Evolutionary conservation across 2,888 invertebrate species (phyloP).

Genomic region (Epirrhoe tristata): DNA sequence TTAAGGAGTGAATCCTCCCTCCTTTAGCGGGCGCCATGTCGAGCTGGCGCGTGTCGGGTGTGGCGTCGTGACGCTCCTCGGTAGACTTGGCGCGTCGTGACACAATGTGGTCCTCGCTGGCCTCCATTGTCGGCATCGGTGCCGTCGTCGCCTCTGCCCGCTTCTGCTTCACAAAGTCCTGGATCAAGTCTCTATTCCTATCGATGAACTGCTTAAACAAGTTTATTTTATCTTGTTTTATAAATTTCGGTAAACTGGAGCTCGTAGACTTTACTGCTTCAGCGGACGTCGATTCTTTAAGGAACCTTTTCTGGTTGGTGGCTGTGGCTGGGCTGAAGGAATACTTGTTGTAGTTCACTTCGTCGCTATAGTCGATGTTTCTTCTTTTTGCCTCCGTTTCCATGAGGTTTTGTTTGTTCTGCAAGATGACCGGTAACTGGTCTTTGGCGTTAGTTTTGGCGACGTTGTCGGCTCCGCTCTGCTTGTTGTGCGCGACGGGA

Average conservation of each 20-base stretch:
- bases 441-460: conserved; percentile 6
- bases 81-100: not conserved
- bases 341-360: conserved; percentile 10
- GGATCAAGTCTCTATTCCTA: conserved; percentile 47
- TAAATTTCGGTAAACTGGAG: not conserved
- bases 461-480: conserved; percentile 9
- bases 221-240: conserved; percentile 32
- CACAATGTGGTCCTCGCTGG: not conserved
- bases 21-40: conserved; percentile 70
- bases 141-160: not conserved
- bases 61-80: conserved; percentile 7
- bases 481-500: conserved; percentile 7
- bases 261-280: not conserved
- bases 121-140: conserved; percentile 4
- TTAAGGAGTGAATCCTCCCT: conserved; percentile 48
- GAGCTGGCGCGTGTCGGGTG: conserved; percentile 48
- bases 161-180: conserved; percentile 36
- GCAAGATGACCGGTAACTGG: not conserved
- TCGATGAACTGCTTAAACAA: conserved; percentile 47
- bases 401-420: conserved; percentile 5
- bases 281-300: not conserved
- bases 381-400: conserved; percentile 13
- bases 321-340: conserved; percentile 6
- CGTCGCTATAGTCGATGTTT: conserved; percentile 7
- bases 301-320: conserved; percentile 6